Conservation (phyloP, 2,113 vertebrate species). For the Cephalophus harveyi region DNA sequence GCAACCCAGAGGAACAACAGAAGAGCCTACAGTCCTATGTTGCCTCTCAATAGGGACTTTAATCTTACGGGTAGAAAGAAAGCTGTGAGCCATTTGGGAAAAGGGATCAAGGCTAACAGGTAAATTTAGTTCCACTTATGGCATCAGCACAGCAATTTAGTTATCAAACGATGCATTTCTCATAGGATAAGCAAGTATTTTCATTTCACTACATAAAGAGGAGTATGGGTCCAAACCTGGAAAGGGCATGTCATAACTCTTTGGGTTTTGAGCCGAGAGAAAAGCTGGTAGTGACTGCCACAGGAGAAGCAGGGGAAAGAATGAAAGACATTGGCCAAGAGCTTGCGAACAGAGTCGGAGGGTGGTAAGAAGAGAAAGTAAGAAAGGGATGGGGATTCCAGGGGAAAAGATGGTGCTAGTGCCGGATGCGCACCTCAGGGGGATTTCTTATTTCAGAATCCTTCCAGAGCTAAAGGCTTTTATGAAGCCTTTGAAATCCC, state of each 20-base stretch:
- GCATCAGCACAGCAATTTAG: not conserved
- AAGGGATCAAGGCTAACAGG: not conserved
- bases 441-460: not conserved
- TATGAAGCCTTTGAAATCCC: not conserved
- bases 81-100: not conserved
- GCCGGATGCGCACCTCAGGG: not conserved
- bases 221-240: not conserved
- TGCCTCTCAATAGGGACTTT: not conserved
- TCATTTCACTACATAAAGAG: not conserved
- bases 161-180: not conserved
- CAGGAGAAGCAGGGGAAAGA: not conserved
- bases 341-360: not conserved
- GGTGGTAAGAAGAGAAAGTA: not conserved
- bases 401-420: not conserved
- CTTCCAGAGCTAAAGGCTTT: not conserved
- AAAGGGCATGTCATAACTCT: not conserved
- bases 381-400: not conserved
- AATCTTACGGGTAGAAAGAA: not conserved
- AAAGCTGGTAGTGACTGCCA: not conserved
- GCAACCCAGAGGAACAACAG: not conserved
- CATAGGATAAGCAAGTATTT: not conserved
- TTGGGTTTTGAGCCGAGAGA: not conserved
- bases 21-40: not conserved
- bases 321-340: not conserved
- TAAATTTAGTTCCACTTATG: not conserved